Percentiles rank a stretch among this genome's conserved stretches.
phyloP scores from a whole-genome alignment of 2,888 invertebrate species.

The Carcina quercana region DNA sequence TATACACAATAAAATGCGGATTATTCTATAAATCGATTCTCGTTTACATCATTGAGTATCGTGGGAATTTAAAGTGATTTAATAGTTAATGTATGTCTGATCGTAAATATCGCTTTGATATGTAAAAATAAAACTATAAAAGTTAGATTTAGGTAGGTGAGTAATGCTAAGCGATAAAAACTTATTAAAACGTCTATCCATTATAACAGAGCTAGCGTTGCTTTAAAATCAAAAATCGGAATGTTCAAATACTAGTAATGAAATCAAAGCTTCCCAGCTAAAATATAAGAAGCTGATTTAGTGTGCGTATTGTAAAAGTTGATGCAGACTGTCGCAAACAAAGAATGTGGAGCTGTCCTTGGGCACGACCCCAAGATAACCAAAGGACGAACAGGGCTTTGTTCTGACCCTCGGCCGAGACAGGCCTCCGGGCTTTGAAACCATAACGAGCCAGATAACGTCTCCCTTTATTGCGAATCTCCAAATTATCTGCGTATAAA shows the following conservation, averaged over 20 bases:
- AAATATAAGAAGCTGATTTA: constrained; percentile 22
- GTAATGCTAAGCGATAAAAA: constrained; percentile 1
- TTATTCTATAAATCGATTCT: constrained; percentile 8
- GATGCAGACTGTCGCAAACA: no score
- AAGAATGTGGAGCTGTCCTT: constrained; percentile 46
- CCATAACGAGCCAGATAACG: constrained; percentile 30
- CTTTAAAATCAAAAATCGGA: no score
- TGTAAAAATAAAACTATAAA: constrained; percentile 10
- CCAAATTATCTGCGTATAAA: constrained; percentile 22
- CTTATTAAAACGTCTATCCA: no score
- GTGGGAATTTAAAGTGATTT: constrained; percentile 10
- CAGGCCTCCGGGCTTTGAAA: constrained; percentile 29
- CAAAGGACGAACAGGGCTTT: constrained; percentile 35
- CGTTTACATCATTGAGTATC: constrained; percentile 9
- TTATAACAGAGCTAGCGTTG: no score
- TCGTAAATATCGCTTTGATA: constrained; percentile 10
- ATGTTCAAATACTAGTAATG: no score
- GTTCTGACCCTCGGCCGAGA: constrained; percentile 43
- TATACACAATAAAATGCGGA: constrained; percentile 4
- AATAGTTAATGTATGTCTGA: constrained; percentile 8
- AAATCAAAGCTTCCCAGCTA: no score
- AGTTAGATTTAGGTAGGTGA: constrained; percentile 3
- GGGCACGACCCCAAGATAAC: constrained; percentile 45
- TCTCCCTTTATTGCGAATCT: constrained; percentile 34
- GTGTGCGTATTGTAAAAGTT: no score